Conservation (phyloP, 2,888 invertebrate genomes). For the Drosophila demipolita region DNA sequence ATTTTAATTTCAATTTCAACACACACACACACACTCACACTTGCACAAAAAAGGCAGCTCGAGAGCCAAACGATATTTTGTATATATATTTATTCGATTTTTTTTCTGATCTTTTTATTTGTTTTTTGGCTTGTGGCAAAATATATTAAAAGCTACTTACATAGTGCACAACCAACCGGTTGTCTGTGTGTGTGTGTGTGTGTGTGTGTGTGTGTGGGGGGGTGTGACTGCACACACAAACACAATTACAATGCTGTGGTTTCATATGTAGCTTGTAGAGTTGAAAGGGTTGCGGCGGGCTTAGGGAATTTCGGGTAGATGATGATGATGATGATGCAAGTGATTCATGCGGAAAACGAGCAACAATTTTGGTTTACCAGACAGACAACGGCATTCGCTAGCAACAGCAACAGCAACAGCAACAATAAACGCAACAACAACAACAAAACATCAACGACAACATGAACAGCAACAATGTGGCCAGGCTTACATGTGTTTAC, state of each 20-base stretch:
- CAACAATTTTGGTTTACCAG: conserved; percentile 80
- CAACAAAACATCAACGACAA: conserved; percentile 31
- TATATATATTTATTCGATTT: conserved; percentile 30
- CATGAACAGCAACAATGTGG: conserved; percentile 39
- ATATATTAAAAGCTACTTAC: conserved; percentile 80
- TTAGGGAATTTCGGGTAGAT: conserved; percentile 18
- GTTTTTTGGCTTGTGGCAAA: conserved; percentile 70
- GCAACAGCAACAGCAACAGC: conserved; percentile 38
- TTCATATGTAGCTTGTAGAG: conserved; percentile 33
- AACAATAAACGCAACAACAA: conserved; percentile 32
- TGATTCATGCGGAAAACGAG: conserved; percentile 79
- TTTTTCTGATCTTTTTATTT: conserved; percentile 36
- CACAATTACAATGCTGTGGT: conserved; percentile 66
- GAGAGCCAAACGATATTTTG: conserved; percentile 16
- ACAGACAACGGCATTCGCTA: conserved; percentile 66
- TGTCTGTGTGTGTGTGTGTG: conserved; percentile 28
- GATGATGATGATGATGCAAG: conserved; percentile 72
- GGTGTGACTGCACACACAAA: conserved; percentile 43
- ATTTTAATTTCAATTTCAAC: conserved; percentile 78
- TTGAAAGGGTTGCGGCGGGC: conserved; percentile 32
- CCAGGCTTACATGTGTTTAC: conserved; percentile 72
- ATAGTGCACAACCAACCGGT: conserved; percentile 69
- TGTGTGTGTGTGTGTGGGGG: conserved; percentile 32
- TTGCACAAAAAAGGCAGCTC: conserved; percentile 4
- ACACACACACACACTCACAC: conserved; percentile 33